A percentile compares a stretch with the other conserved stretches of the same genome.
phyloP scores from a whole-genome alignment of 2,113 vertebrate species.

The Leucopsar rothschildi region DNA sequence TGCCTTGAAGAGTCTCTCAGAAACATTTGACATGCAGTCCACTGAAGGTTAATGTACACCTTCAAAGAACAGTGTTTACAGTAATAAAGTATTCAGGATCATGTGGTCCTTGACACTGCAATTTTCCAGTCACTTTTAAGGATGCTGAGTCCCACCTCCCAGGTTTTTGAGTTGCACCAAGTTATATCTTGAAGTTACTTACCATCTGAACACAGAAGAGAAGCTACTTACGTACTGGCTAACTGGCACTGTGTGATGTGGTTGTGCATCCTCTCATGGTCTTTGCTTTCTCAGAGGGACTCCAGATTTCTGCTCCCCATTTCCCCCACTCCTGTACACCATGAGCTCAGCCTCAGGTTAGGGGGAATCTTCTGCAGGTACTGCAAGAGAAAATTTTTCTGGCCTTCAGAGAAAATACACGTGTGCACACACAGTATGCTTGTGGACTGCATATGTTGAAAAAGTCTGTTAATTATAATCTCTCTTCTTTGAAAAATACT shows the following conservation, averaged over 20 bases:
- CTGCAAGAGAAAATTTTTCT: not conserved
- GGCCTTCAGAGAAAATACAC: not conserved
- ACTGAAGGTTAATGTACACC: not conserved
- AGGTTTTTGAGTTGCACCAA: not conserved
- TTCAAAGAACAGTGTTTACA: not conserved
- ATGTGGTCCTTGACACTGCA: not conserved
- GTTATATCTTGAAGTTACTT: not conserved
- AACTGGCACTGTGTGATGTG: not conserved
- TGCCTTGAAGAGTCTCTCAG: not conserved
- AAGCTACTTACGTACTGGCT: not conserved
- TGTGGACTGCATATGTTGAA: not conserved
- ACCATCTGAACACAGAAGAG: not conserved
- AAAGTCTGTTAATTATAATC: not conserved
- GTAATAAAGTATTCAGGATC: not conserved
- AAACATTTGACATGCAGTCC: not conserved
- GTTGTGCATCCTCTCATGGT: not conserved
- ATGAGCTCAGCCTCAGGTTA: not conserved
- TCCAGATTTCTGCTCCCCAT: not conserved
- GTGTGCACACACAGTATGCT: not conserved
- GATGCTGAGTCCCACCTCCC: not conserved
- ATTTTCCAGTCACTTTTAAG: not conserved
- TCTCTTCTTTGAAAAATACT: conserved; percentile 1
- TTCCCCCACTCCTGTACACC: not conserved
- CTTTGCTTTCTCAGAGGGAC: not conserved
- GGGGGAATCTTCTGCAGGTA: not conserved